phyloP scores from a whole-genome alignment of 1,140 invertebrate genomes.

The Schlechtendalia chinensis region DNA sequence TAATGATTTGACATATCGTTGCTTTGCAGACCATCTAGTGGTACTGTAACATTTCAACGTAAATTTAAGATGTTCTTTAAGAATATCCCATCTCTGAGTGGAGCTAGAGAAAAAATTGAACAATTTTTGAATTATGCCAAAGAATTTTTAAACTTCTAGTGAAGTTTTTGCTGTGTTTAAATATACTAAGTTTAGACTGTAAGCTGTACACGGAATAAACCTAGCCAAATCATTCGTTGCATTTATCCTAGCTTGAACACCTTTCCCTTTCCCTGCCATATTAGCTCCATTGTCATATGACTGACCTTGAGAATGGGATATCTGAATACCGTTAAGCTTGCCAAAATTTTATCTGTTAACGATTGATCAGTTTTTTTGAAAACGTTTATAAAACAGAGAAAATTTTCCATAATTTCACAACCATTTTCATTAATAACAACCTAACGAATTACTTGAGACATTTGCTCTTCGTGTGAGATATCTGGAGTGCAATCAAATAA shows the following conservation, averaged over 20 bases:
- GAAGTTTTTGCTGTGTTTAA: slow-evolving; percentile 51
- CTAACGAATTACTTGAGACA: too few species aligned
- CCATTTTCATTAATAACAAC: not conserved
- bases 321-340: slow-evolving; percentile 21
- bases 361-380: slow-evolving; percentile 9
- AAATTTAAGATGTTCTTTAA: too few species aligned
- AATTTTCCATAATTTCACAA: slow-evolving; percentile 15
- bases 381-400: not conserved
- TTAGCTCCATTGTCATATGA: too few species aligned
- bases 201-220: slow-evolving; percentile 21
- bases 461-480: too few species aligned
- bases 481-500: not conserved
- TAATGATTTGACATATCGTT: not conserved
- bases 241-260: slow-evolving; percentile 15
- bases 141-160: slow-evolving; percentile 51
- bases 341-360: slow-evolving; percentile 10
- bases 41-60: too few species aligned
- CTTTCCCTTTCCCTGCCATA: slow-evolving; percentile 25
- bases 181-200: slow-evolving; percentile 35
- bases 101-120: too few species aligned
- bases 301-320: not conserved
- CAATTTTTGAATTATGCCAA: too few species aligned
- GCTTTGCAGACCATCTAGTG: not conserved
- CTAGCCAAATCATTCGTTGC: not conserved
- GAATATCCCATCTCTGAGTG: too few species aligned